Conservation (phyloP, 1,140 invertebrate genomes). For the Pygmarrhopalites habei region DNA sequence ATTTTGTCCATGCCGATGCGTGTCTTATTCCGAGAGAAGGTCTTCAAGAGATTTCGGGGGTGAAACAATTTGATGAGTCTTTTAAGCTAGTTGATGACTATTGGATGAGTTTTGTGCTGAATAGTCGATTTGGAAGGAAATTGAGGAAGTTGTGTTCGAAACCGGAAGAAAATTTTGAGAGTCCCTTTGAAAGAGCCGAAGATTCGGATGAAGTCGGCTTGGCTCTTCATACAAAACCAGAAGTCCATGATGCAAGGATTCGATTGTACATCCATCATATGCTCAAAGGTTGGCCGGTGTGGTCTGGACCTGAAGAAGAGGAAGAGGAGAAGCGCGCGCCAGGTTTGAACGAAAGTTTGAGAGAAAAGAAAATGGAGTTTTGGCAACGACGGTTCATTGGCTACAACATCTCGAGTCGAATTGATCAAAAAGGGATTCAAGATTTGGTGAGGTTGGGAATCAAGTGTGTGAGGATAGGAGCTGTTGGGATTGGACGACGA, state of each 20-base stretch:
- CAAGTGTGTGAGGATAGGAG: conserved; percentile 19
- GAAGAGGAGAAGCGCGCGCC: too few relatives aligned
- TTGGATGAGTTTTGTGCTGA: too few relatives aligned
- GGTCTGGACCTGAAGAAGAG: neutral
- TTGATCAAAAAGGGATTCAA: conserved; percentile 4
- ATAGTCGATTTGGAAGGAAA: too few relatives aligned
- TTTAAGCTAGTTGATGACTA: too few relatives aligned
- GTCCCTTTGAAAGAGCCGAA: conserved; percentile 20
- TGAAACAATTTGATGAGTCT: too few relatives aligned
- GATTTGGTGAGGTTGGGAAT: conserved; percentile 13
- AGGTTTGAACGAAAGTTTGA: neutral
- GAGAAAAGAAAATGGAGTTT: conserved; percentile 5
- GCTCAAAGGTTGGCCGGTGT: conserved; percentile 26
- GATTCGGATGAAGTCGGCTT: conserved; percentile 23
- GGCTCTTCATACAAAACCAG: conserved; percentile 25
- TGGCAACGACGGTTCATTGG: conserved; percentile 19
- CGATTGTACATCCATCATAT: conserved; percentile 30
- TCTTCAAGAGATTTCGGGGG: too few relatives aligned
- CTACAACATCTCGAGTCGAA: conserved; percentile 19
- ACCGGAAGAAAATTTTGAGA: too few relatives aligned
- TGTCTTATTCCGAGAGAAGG: too few relatives aligned
- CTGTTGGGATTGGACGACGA: conserved; percentile 17
- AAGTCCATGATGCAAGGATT: conserved; percentile 23
- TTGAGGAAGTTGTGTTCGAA: too few relatives aligned
- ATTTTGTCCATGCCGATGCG: too few relatives aligned